These are phyloP conservation scores for Agelastica alni DNA, from an alignment of 2,888 invertebrate species.

Conservation along the genomic window DNA sequence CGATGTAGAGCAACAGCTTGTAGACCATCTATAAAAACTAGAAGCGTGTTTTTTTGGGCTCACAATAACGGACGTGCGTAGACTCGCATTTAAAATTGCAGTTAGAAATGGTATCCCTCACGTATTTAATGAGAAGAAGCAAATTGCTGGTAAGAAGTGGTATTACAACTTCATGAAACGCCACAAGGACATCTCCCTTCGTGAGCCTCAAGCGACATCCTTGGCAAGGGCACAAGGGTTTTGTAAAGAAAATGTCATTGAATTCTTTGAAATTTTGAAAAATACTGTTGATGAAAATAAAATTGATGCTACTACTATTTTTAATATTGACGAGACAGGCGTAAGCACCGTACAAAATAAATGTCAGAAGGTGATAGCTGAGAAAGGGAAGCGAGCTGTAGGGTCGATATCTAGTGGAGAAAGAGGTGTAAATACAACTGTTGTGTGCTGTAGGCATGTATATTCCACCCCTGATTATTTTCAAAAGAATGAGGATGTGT, in stretches of 20 bases:
- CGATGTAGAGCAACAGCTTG: neutral
- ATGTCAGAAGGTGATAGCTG: neutral
- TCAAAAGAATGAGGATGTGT: neutral
- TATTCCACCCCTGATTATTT: neutral
- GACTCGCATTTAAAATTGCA: neutral
- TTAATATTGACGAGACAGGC: neutral
- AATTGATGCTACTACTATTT: neutral
- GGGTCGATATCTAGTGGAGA: neutral
- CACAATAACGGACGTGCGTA: neutral
- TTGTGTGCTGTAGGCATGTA: neutral
- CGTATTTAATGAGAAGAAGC: neutral
- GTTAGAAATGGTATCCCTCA: neutral
- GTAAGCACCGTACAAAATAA: neutral
- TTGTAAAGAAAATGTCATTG: neutral
- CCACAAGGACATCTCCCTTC: neutral
- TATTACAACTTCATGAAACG: neutral
- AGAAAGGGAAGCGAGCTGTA: neutral
- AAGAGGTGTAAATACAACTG: neutral
- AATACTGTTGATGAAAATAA: neutral
- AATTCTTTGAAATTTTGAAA: neutral
- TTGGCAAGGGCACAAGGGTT: neutral
- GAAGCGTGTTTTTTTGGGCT: neutral
- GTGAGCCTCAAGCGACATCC: neutral
- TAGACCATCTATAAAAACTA: neutral
- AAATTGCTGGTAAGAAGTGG: neutral